These are phyloP conservation scores for Lagopus leucura DNA, from an alignment of 2,113 vertebrate genomes.

Conservation along the genomic window DNA sequence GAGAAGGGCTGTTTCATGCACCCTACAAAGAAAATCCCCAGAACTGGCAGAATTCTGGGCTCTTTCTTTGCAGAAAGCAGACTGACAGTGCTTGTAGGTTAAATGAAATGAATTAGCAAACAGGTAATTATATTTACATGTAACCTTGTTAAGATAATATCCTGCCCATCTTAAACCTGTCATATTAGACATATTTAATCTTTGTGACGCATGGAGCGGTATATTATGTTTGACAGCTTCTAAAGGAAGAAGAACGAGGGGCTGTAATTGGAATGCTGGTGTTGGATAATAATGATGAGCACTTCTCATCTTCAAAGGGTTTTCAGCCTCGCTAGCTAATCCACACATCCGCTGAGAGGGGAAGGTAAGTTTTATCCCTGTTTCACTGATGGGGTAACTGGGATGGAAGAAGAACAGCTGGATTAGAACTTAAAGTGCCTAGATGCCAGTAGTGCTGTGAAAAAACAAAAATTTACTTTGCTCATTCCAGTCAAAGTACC, in stretches of 20 bases:
- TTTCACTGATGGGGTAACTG: neutral
- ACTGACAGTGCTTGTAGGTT: slow-evolving; percentile 22
- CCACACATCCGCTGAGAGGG: neutral
- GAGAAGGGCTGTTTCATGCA: neutral
- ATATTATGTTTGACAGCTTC: slow-evolving; percentile 61
- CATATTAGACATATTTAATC: slow-evolving; percentile 54
- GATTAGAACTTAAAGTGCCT: neutral
- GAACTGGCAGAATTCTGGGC: neutral
- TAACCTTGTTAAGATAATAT: slow-evolving; percentile 61
- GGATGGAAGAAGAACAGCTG: neutral
- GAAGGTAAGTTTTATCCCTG: slow-evolving; percentile 16
- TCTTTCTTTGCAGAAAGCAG: neutral
- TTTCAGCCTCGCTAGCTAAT: slow-evolving; percentile 36
- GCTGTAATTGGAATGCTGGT: slow-evolving; percentile 49
- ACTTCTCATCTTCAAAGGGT: slow-evolving; percentile 56
- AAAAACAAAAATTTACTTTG: neutral
- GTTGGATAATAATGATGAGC: slow-evolving; percentile 42
- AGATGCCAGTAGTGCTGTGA: neutral
- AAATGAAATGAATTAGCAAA: slow-evolving; percentile 57
- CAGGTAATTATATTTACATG: slow-evolving; percentile 64
- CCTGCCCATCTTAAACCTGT: slow-evolving; percentile 61
- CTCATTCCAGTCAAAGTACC: neutral
- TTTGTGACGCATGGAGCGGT: slow-evolving; percentile 18
- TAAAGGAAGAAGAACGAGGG: slow-evolving; percentile 37
- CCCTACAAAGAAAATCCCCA: neutral